Percentiles rank a stretch among this genome's conserved stretches.
These are phyloP conservation scores for Pilophorus perplexus DNA, from an alignment of 2,888 invertebrate genomes.

Conservation along the genomic window DNA sequence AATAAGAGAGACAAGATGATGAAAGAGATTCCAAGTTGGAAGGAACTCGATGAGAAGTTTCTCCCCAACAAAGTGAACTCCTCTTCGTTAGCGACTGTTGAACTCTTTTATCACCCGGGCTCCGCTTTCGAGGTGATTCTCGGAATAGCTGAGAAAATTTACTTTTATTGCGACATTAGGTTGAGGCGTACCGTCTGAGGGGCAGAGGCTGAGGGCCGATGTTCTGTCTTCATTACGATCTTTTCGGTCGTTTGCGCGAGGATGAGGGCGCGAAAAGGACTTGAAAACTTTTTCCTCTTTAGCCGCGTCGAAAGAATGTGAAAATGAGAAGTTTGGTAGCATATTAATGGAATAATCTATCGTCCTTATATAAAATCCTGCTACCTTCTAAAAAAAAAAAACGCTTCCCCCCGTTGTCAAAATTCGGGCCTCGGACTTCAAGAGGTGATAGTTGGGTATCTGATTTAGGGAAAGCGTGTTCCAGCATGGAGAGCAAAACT, in stretches of 20 bases:
- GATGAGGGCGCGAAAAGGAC: slow-evolving; percentile 6
- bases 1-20: slow-evolving; percentile 2
- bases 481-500: slow-evolving; percentile 28
- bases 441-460: background rate
- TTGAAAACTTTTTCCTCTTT: background rate
- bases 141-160: slow-evolving; percentile 14
- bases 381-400: too few relatives aligned
- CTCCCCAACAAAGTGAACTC: slow-evolving; percentile 13
- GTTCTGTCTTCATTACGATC: slow-evolving; percentile 16
- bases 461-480: background rate
- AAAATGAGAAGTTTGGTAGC: too few relatives aligned
- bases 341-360: too few relatives aligned
- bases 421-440: too few relatives aligned
- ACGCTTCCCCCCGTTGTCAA: too few relatives aligned
- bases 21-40: background rate
- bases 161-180: slow-evolving; percentile 20
- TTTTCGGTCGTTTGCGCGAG: slow-evolving; percentile 5
- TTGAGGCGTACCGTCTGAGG: background rate
- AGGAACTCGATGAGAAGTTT: background rate
- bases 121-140: slow-evolving; percentile 2
- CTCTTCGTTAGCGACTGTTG: slow-evolving; percentile 17
- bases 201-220: background rate
- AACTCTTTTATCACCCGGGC: slow-evolving; percentile 5
- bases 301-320: background rate
- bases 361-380: too few relatives aligned